Evolutionary conservation across 2,888 invertebrate genomes (phyloP), one percentile per base, ranked within the genome.

Genomic region (Cremastinae sp.): DNA sequence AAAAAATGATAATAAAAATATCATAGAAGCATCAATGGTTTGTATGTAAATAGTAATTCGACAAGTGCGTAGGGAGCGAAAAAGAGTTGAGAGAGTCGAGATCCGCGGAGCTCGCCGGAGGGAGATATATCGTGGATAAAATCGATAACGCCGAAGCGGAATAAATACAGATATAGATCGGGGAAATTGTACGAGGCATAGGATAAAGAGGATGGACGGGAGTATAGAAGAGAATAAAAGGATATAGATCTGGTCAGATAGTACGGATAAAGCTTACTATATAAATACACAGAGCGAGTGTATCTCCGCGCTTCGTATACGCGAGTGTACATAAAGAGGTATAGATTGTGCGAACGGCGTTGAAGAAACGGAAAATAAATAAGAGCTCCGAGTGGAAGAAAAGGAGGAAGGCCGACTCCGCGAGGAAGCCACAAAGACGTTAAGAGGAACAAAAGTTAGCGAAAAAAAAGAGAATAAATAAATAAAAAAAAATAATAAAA

Each of bases 231-330:
- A 47, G 8, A n/a, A 28, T 10, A 43, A 64, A 62, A 69, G 35
- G 39, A 66, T n/a, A n/a, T 66, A 61, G 66, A 75, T 75, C 75
- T 39, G n/a, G 43, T 35, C 5, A 71, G 66, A 75, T 75, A 66
- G 37, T n/a, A 35, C 22, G 71, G 66, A 75, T 71, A 75, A 75
- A 71, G 61, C 66, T 59, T 70, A 65, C 43, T 51, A 22, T n/a
- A 18, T 53, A 53, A 53, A 64, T 14, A 62, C 37, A 49, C 47
- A 62, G 28, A 61, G 0, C 8, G 1, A 3, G 20, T 41, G 20
- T 53, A 28, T 8, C n/a, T 49, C 14, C 49, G 20, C 49, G 18
- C 16, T 49, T 28, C 16, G 39, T 20, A 55, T 28, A 14, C 28
- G 20, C 8, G 9, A 18, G 49, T 62, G 8, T 22, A 49, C 49